Evolutionary conservation across 2,113 vertebrate species (phyloP), one percentile per base, ranked within the genome.

Genomic region (Aphyosemion australe): DNA sequence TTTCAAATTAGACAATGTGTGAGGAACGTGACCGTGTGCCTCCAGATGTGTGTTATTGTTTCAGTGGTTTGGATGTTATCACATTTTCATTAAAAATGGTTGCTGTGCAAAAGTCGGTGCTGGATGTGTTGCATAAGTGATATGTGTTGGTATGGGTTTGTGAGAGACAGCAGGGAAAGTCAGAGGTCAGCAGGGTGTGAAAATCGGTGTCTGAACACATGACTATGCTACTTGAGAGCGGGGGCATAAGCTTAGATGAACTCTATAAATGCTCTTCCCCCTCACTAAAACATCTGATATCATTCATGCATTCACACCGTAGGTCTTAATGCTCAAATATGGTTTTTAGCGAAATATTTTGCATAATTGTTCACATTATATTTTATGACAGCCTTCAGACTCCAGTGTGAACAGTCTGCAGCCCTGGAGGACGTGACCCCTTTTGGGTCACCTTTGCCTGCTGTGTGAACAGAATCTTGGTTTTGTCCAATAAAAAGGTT

Each of bases 1-100:
- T 67, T 87, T 86, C 70, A 77, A 87, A 89, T 91, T 83, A 90
- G 76, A 81, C 72, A 63, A 74, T 65, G 74, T 87, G 78, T 74
- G 69, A 89, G 61, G 69, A 83, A 62, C 63, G 65, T 87, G 83
- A 68, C 61, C 50, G 39, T 74, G 58, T 65, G 68, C 74, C 70
- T 78, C 63, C 50, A 77, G 76, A 79, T 37, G 48, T 79, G 67
- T 73, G 61, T 51, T 55, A 74, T 68, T 72, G 57, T 69, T 49
- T 51, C 66, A 67, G 58, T 62, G 26, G 26, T 32, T 34, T 16
- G 61, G 49, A 31, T 57, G 37, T 46, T 78, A 46, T 72, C 60
- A 61, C 76, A 63, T 72, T 73, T 45, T 15, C 16, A 16, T 12
- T 8, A 16, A 15, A 41, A 13, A 58, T 15, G 7, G 12, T 21